phyloP scores from a whole-genome alignment of 1,140 invertebrate genomes.

The Drosophila pallidifrons region DNA sequence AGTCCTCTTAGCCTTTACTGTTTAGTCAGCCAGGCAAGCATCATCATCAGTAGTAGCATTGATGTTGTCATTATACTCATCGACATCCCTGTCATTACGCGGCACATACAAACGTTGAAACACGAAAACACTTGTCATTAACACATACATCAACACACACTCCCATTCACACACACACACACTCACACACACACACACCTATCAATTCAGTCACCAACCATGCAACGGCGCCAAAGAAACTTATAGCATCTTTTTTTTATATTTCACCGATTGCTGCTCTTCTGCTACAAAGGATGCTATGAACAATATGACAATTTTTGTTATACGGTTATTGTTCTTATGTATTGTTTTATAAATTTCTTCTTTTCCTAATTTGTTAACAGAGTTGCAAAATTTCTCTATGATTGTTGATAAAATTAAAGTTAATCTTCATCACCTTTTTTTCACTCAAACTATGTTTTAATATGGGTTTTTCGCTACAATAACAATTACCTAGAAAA shows the following conservation, averaged over 20 bases:
- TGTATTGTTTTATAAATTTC: too few species aligned
- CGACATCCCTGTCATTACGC: constrained; percentile 79
- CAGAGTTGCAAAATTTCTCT: too few species aligned
- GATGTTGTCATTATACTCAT: constrained; percentile 80
- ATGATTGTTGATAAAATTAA: too few species aligned
- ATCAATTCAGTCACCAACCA: constrained; percentile 3
- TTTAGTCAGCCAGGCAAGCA: constrained; percentile 24
- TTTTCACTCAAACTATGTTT: too few species aligned
- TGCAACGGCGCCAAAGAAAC: constrained; percentile 4
- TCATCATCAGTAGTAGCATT: constrained; percentile 75
- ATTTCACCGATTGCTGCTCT: constrained; percentile 2
- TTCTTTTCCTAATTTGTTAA: too few species aligned
- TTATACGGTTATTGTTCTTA: too few species aligned
- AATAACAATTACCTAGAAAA: too few species aligned
- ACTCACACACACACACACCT: neutral
- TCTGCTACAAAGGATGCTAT: too few species aligned
- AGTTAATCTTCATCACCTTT: too few species aligned
- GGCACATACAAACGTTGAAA: constrained; percentile 45
- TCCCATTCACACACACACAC: constrained; percentile 4
- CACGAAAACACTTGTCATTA: constrained; percentile 81
- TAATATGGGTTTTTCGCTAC: too few species aligned
- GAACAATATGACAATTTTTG: too few species aligned
- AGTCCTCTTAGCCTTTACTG: constrained; percentile 21
- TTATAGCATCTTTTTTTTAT: constrained; percentile 6
- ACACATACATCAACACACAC: constrained; percentile 47